Conservation (phyloP, 1,140 invertebrate species). For the Steinernema feltiae region DNA sequence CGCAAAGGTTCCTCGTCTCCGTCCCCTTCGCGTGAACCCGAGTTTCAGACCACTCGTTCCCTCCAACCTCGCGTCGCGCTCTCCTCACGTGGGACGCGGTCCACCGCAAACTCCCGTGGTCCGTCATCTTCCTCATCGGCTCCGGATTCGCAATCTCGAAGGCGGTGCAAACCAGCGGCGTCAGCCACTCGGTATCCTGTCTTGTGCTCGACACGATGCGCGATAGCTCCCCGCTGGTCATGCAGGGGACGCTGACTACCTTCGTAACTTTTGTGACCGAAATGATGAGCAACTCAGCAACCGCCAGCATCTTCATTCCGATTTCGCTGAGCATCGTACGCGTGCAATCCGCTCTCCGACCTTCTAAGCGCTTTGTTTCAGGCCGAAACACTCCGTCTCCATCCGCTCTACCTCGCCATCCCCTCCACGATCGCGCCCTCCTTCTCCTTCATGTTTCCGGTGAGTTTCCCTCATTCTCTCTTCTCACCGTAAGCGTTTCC, state of each 20-base stretch:
- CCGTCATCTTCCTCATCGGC: conserved; percentile 34
- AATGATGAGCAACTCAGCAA: conserved; percentile 32
- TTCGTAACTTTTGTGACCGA: conserved; percentile 21
- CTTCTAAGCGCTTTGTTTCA: conserved; percentile 44
- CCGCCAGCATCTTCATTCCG: conserved; percentile 36
- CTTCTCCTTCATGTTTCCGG: conserved; percentile 71
- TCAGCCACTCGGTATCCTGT: not conserved
- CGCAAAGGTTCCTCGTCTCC: not conserved
- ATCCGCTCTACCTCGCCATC: conserved; percentile 79
- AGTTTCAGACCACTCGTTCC: not conserved
- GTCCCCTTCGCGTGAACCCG: not conserved
- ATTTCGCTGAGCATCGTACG: conserved; percentile 29
- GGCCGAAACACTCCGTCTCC: conserved; percentile 61
- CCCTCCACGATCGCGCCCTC: conserved; percentile 74
- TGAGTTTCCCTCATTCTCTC: too few relatives aligned
- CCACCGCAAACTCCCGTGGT: conserved; percentile 20
- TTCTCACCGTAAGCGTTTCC: too few relatives aligned
- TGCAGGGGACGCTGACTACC: not conserved
- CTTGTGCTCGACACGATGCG: not conserved
- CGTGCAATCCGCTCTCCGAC: not conserved
- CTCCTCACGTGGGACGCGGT: conserved; percentile 18
- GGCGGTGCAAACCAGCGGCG: conserved; percentile 10
- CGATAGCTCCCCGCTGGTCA: not conserved
- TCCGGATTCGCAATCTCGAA: conserved; percentile 35
- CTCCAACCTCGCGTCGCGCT: not conserved